Evolutionary conservation across 1,140 invertebrate species (phyloP), one percentile per base, ranked within the genome.

Genomic region (Antheraea pernyi): DNA sequence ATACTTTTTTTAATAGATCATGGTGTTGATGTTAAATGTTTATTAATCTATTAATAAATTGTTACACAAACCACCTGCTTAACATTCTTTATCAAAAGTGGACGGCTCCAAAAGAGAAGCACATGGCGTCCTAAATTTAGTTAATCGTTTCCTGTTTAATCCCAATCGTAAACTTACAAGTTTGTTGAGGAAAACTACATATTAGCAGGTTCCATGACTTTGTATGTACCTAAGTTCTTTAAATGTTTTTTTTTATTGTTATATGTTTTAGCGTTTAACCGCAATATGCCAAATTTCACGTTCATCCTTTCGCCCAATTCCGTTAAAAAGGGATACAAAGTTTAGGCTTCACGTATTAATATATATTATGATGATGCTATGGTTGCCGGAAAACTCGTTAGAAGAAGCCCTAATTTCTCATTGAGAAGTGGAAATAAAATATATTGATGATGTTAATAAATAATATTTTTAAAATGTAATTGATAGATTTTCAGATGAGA

Each of bases 101-200:
- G 62, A 73, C 67, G 67, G 71, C 53, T 65, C 65, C 68, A 65
- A 73, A 73, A 75, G 66, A 65, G 59, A 68, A 80, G 74, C 83
- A 84, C 76, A 79, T 84, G 83, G 73, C 74, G 77, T 69, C 73
- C 77, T 84, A 81, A 77, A 81, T 85, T 77, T 84, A 85, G 83
- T 78, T 74, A 73, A 80, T 78, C 73, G 80, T 78, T 84, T 83
- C 80, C 78, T 79, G 74, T 79, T 77, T 74, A 74, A 77, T 80
- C 69, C 73, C 61, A 53, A 59, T 58, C 65, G 75, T 76, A 73
- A 74, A 68, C 66, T 68, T 42, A 65, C 64, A 48, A 67, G 72
- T 69, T 71, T 59, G 19, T 59, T 69, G 22, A 71, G 63, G 59
- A 63, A 58, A 39, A 64, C n/a, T 53, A 68, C 16, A 19, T 19